A percentile compares a stretch with the other conserved stretches of the same genome.
phyloP scores from a whole-genome alignment of 2,113 vertebrate genomes.

The Melanerpes formicivorus region DNA sequence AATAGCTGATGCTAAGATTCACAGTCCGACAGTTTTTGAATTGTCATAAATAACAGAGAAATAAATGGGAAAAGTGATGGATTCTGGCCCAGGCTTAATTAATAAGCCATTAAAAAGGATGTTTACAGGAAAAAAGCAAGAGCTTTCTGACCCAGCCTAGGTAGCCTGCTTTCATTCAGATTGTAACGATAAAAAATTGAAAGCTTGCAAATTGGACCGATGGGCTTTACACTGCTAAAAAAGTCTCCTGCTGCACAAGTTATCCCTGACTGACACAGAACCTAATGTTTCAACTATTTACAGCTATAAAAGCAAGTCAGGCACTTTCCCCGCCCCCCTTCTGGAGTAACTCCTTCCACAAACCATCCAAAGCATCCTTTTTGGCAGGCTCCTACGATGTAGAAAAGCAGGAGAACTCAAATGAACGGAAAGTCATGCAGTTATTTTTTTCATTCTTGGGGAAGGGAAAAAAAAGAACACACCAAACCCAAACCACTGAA shows the following conservation, averaged over 20 bases:
- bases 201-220: not conserved
- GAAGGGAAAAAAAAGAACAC: slow-evolving; percentile 60
- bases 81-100: not conserved
- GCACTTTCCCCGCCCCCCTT: slow-evolving; percentile 21
- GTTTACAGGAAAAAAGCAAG: not conserved
- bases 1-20: not conserved
- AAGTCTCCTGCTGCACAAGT: slow-evolving; percentile 34
- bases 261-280: slow-evolving; percentile 57
- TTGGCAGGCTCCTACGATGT: slow-evolving; percentile 69
- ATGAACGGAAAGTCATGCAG: slow-evolving; percentile 69
- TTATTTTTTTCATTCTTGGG: slow-evolving; percentile 64
- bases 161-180: not conserved
- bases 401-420: slow-evolving; percentile 72
- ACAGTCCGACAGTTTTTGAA: not conserved
- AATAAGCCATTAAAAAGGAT: not conserved
- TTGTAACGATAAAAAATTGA: not conserved
- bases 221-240: slow-evolving; percentile 28
- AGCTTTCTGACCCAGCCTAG: not conserved
- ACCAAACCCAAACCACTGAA: slow-evolving; percentile 58
- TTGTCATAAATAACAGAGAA: not conserved
- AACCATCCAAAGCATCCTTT: slow-evolving; percentile 75
- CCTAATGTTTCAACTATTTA: slow-evolving; percentile 67
- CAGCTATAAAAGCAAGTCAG: slow-evolving; percentile 67
- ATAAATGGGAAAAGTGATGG: not conserved
- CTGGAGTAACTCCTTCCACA: slow-evolving; percentile 76